A percentile compares a stretch with the other conserved stretches of the same genome.
Evolutionary conservation across 2,113 vertebrate species (phyloP).

Genomic region (Paradisaea rubra): DNA sequence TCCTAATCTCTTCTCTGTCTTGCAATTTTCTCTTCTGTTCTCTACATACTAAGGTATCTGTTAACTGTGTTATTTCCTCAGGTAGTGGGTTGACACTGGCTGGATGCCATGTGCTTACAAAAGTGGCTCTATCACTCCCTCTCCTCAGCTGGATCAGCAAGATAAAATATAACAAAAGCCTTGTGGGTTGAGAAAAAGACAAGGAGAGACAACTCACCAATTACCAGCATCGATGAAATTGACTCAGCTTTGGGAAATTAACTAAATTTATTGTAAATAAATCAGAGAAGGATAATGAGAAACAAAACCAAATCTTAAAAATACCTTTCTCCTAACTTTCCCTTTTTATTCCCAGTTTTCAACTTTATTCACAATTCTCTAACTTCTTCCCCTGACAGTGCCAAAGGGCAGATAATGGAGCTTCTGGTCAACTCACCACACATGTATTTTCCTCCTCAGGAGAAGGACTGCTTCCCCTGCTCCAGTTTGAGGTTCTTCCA

Average conservation of each 20-base stretch:
- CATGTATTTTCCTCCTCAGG: not conserved
- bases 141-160: not conserved
- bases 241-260: not conserved
- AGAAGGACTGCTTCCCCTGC: not conserved
- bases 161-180: not conserved
- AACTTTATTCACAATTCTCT: not conserved
- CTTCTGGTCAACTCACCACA: not conserved
- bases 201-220: not conserved
- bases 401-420: not conserved
- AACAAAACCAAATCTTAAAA: not conserved
- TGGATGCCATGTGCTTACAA: not conserved
- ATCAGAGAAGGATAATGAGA: not conserved
- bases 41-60: not conserved
- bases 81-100: not conserved
- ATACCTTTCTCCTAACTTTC: not conserved
- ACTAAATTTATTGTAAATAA: not conserved
- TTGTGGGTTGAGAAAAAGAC: not conserved
- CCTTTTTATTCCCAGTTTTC: not conserved
- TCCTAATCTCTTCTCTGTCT: not conserved
- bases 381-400: not conserved
- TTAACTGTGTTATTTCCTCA: not conserved
- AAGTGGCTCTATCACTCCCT: not conserved
- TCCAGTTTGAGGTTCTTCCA: not conserved
- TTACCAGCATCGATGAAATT: not conserved
- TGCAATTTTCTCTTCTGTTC: not conserved